phyloP scores from a whole-genome alignment of 1,140 invertebrate species.

The Scaptomyza graminum region DNA sequence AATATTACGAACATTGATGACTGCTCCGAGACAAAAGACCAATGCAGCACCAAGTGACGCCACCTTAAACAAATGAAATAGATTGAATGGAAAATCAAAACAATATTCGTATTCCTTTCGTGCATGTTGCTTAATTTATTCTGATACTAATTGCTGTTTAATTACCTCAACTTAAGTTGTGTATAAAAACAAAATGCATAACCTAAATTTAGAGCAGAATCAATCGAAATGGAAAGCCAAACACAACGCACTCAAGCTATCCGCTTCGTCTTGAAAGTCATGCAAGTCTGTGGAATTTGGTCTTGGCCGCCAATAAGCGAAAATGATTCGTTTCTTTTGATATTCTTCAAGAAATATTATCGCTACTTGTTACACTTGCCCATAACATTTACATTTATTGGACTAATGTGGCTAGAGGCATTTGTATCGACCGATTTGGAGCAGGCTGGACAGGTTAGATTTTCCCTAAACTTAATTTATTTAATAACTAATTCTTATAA shows the following conservation, averaged over 20 bases:
- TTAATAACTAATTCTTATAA: too few relatives aligned
- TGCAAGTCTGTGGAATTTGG: constrained; percentile 67
- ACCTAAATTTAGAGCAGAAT: not conserved
- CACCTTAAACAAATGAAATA: constrained; percentile 51
- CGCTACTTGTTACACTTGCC: constrained; percentile 66
- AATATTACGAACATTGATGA: constrained; percentile 68
- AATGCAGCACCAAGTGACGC: constrained; percentile 65
- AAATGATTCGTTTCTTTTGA: constrained; percentile 1
- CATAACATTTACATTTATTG: constrained; percentile 64
- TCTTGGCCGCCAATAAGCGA: constrained; percentile 34
- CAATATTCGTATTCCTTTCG: constrained; percentile 11
- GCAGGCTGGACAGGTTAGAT: constrained; percentile 50
- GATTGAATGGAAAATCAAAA: constrained; percentile 3
- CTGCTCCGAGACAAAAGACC: constrained; percentile 72
- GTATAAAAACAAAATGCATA: constrained; percentile 43
- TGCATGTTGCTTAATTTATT: constrained; percentile 49
- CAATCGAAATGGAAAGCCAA: constrained; percentile 33
- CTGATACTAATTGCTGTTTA: constrained; percentile 50
- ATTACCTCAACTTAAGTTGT: constrained; percentile 26
- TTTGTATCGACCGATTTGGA: constrained; percentile 61
- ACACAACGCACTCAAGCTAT: constrained; percentile 47
- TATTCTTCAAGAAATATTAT: constrained; percentile 37
- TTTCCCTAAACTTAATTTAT: too few relatives aligned
- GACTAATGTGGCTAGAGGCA: constrained; percentile 76
- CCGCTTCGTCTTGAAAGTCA: constrained; percentile 49